These are phyloP conservation scores for Siniperca obscura DNA, from an alignment of 2,797 vertebrate species.

Conservation along the genomic window DNA sequence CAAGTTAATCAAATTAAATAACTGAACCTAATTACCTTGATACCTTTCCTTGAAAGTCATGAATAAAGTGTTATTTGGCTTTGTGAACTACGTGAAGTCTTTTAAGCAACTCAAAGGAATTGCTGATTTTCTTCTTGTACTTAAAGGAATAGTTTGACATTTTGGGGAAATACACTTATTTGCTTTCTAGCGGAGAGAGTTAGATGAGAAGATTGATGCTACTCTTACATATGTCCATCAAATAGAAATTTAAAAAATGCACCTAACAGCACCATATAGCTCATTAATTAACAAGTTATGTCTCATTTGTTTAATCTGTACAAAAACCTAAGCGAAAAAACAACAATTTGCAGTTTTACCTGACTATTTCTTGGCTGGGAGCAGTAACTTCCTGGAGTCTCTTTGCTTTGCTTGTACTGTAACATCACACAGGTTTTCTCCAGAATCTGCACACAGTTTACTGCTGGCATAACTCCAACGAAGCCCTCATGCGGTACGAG, in stretches of 20 bases:
- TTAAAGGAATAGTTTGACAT: background rate
- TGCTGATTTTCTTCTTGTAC: background rate
- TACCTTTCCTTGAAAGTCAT: background rate
- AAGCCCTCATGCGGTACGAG: background rate
- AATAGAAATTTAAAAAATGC: background rate
- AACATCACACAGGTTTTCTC: constrained; percentile 6
- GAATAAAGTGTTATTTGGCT: background rate
- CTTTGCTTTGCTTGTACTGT: constrained; percentile 16
- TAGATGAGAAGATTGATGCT: background rate
- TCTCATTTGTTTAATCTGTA: background rate
- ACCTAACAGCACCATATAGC: background rate
- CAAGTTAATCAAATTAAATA: background rate
- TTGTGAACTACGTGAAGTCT: background rate
- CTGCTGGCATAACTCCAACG: background rate
- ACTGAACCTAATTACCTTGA: background rate
- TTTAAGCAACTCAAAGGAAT: background rate
- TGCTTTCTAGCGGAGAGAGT: background rate
- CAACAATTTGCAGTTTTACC: background rate
- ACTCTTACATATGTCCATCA: background rate
- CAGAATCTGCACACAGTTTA: constrained; percentile 7
- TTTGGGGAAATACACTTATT: background rate
- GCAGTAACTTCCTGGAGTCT: constrained; percentile 3
- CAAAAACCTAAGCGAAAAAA: background rate
- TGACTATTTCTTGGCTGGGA: background rate
- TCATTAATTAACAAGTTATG: background rate